Conservation (phyloP, 2,113 vertebrate species). For the Hemiscyllium ocellatum region DNA sequence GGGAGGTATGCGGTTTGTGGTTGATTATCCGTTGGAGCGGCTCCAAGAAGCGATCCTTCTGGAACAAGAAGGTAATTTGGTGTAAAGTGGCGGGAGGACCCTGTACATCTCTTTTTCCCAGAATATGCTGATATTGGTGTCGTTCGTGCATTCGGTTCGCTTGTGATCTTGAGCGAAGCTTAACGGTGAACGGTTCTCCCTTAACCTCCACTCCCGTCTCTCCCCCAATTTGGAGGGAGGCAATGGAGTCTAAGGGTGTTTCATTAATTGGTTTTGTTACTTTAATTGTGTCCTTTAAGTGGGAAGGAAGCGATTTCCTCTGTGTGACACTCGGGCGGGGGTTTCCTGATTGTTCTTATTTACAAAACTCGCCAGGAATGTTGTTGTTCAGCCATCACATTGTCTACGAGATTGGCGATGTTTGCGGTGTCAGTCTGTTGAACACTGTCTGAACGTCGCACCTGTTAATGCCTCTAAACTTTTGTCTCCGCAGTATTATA, state of each 20-base stretch:
- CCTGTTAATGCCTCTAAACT: neutral
- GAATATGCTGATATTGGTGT: neutral
- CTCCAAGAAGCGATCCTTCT: neutral
- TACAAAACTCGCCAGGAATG: neutral
- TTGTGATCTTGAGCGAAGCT: neutral
- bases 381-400: neutral
- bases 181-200: neutral
- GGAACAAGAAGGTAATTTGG: neutral
- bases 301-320: neutral
- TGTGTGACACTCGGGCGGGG: neutral
- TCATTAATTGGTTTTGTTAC: neutral
- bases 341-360: neutral
- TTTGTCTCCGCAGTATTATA: neutral
- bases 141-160: neutral
- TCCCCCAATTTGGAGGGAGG: neutral
- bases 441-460: constrained; percentile 18
- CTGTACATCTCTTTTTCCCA: too few relatives aligned
- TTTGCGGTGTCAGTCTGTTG: neutral
- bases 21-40: neutral
- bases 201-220: neutral
- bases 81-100: neutral
- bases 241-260: neutral
- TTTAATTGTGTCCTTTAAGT: neutral
- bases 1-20: neutral
- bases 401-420: neutral